phyloP scores from a whole-genome alignment of 2,888 invertebrate species.

The Ceramica pisi region DNA sequence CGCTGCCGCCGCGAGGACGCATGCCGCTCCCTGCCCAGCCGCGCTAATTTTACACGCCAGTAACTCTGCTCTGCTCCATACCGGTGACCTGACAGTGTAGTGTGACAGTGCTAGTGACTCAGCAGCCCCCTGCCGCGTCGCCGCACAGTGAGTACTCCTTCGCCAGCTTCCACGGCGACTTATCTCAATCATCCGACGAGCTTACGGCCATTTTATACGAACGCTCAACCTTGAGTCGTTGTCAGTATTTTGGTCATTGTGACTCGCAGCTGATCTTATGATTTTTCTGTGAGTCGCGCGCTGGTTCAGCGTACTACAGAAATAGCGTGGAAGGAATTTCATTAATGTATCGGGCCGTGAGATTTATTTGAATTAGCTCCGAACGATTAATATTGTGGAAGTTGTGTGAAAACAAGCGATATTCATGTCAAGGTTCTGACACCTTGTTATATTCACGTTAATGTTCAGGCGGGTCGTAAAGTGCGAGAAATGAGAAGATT shows the following conservation, averaged over 20 bases:
- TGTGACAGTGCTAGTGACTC: conserved; percentile 77
- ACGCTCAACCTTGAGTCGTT: conserved; percentile 85
- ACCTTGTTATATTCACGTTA: conserved; percentile 75
- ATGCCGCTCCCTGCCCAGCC: conserved; percentile 73
- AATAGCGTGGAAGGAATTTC: conserved; percentile 72
- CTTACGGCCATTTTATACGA: conserved; percentile 87
- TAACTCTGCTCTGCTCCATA: conserved; percentile 75
- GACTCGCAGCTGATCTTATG: conserved; percentile 76
- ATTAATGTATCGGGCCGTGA: conserved; percentile 70
- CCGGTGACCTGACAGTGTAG: conserved; percentile 86
- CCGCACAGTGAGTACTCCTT: conserved; percentile 76
- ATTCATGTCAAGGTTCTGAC: conserved; percentile 85
- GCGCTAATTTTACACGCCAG: conserved; percentile 86
- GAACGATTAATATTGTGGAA: conserved; percentile 76
- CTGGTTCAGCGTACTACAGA: conserved; percentile 65
- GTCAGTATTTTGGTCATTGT: conserved; percentile 86
- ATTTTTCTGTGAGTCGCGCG: conserved; percentile 68
- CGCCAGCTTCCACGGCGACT: conserved; percentile 73
- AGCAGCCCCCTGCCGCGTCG: conserved; percentile 51
- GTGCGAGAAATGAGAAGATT: conserved; percentile 51
- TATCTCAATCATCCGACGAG: conserved; percentile 80
- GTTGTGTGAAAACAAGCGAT: conserved; percentile 76
- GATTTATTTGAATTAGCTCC: conserved; percentile 76
- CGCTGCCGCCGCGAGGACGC: conserved; percentile 80
- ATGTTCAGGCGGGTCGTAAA: conserved; percentile 60